Base-by-base conservation (phyloP, 1,140 invertebrate genomes). In the Globodera ellingtonae region DNA sequence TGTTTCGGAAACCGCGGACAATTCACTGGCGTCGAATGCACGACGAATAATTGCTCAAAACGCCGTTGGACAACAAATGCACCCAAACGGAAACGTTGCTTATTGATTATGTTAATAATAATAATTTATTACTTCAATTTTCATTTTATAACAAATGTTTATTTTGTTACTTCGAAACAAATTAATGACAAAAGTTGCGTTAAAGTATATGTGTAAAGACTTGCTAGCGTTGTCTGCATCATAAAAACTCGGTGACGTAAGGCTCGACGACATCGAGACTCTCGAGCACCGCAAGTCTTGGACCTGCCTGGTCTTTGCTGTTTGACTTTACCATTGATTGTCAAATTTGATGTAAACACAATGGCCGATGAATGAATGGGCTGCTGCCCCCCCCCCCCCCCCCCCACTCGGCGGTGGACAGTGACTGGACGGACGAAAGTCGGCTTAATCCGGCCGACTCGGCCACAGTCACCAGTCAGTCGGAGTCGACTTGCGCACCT, bases 71-170 rank as follows among this genome's bases (percentile, higher is more conserved):
- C 67, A 70, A 44, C 67, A 62, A 62, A 70, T 6, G 35, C 67
- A 70, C 67, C 67, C 67, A 15, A 70, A 70, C 24, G 67, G 67
- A 47, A n/a, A 70, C 18, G 67, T 70, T 21, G 35, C 35, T 35
- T 70, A n/a, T n/a, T n/a, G n/a, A n/a, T n/a, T 15, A 70, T 7
- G 66, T 8, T 1, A 10, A 3, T 13, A 44, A 67, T 44, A 13
- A 52, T 52, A 52, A 52, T 35, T 35, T 35, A 35, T 35, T 35
- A 35, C 1, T 35, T 35, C 35, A 35, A 35, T 35, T 35, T 35
- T 35, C 35, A 35, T 3, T 65, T 2, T 3, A 65, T 65, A 15
- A 65, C 0, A 15, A 65, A 15, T 65, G 59, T 65, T 15, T 69
- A 69, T 69, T 69, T 69, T 15, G n/a, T 69, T 69, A 9, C 9